Base-by-base conservation (phyloP, 2,797 vertebrate species). In the Rhodeus uyekii region DNA sequence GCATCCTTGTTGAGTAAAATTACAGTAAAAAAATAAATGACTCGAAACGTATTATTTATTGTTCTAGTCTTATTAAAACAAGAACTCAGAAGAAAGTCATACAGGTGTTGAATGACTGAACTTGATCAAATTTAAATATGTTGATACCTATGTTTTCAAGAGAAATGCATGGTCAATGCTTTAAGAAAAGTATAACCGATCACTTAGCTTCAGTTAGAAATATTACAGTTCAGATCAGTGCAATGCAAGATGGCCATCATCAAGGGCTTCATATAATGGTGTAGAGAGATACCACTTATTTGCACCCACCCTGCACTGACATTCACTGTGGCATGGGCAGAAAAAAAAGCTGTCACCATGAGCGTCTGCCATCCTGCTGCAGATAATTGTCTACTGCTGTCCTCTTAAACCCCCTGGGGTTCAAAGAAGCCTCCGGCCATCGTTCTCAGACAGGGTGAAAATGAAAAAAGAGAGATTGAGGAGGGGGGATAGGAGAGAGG, bases 321-420 rank as follows among this genome's bases (percentile, higher is more conserved):
- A 89, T 83, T 89, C 85, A 86, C 84, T 77, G 81, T 46, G 67
- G 85, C 76, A 86, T 60, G 27, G 32, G 81, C 44, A 36, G n/a
- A 71, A 81, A 84, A 88, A 84, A 14, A 80, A 83, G 86, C 27
- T 29, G 27, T 91, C 88, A 86, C 85, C 89, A 82, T 84, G 79
- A 74, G 78, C 50, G 82, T 85, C 85, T 78, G 84, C 89, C 86
- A 89, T 91, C 88, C 91, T 83, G 84, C 83, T 76, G 81, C 50
- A 76, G 86, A 90, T 93, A 91, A 93, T 91, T 91, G 92, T 86
- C 86, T 87, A 83, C 88, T 81, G 67, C 88, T 87, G 84, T 83
- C 55, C 75, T 88, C 88, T 84, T 89, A 76, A 77, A 65, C 80
- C 79, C 61, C 87, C 80, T 72, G 81, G 84, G 87, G 86, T 89